Evolutionary conservation across 2,113 vertebrate genomes (phyloP).

Genomic region (Pseudopipra pipra): DNA sequence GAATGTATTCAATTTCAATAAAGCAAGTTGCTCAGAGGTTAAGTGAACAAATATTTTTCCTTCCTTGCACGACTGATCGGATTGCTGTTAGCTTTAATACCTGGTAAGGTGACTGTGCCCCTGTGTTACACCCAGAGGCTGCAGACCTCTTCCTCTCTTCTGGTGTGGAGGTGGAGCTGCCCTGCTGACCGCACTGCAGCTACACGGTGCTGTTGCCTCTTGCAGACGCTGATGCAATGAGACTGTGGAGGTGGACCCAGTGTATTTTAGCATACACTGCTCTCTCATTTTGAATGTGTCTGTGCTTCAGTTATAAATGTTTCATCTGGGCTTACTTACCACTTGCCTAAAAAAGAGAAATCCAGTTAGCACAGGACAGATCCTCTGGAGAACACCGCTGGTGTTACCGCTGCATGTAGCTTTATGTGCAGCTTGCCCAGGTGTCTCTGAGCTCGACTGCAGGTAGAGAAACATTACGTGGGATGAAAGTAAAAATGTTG

Average conservation of each 20-base stretch:
- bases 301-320: not conserved
- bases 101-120: accelerated
- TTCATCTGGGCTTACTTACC: not conserved
- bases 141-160: not conserved
- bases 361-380: not conserved
- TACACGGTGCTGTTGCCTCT: not conserved
- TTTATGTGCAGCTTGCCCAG: not conserved
- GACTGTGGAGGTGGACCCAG: not conserved
- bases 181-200: not conserved
- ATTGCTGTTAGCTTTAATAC: not conserved
- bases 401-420: too few species aligned
- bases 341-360: not conserved
- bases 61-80: not conserved
- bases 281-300: not conserved
- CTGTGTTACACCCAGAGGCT: accelerated
- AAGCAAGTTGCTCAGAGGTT: not conserved
- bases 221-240: not conserved
- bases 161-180: not conserved
- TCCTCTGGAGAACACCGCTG: not conserved
- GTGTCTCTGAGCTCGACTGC: not conserved
- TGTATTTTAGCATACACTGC: not conserved
- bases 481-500: not conserved
- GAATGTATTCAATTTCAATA: not conserved
- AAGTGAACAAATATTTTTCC: not conserved
- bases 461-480: accelerated